Conservation (phyloP, 1,140 invertebrate species). For the Helicoverpa armigera region DNA sequence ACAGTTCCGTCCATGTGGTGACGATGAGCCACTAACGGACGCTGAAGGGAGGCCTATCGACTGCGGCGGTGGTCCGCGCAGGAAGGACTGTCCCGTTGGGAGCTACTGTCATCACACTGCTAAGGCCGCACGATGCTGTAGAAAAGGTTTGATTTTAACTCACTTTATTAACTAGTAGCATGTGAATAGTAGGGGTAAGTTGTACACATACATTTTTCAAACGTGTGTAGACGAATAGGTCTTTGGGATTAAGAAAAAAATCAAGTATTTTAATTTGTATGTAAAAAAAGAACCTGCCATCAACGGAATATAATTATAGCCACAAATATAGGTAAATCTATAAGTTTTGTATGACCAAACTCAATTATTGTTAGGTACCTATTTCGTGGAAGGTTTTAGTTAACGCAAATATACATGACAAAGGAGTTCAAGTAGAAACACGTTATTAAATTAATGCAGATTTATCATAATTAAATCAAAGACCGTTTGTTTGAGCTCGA, state of each 20-base stretch:
- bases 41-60: slow-evolving; percentile 91
- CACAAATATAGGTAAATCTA: too few relatives aligned
- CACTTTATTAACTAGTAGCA: not conserved
- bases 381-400: too few relatives aligned
- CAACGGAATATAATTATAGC: too few relatives aligned
- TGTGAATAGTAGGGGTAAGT: too few relatives aligned
- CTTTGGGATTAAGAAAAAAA: too few relatives aligned
- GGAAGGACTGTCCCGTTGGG: slow-evolving; percentile 93
- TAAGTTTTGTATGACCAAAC: too few relatives aligned
- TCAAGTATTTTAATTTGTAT: too few relatives aligned
- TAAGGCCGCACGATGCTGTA: slow-evolving; percentile 93
- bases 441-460: not conserved
- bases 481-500: slow-evolving; percentile 2
- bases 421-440: slow-evolving; percentile 1
- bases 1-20: slow-evolving; percentile 92
- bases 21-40: slow-evolving; percentile 91
- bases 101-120: slow-evolving; percentile 94
- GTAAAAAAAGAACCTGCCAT: too few relatives aligned
- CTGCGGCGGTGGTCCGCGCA: slow-evolving; percentile 92
- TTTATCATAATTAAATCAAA: slow-evolving; percentile 40
- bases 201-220: too few relatives aligned
- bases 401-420: not conserved
- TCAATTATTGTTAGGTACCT: too few relatives aligned
- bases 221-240: too few relatives aligned
- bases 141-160: slow-evolving; percentile 88